These are phyloP conservation scores for Megaceryle alcyon DNA, from an alignment of 2,797 vertebrate genomes.

Conservation along the genomic window DNA sequence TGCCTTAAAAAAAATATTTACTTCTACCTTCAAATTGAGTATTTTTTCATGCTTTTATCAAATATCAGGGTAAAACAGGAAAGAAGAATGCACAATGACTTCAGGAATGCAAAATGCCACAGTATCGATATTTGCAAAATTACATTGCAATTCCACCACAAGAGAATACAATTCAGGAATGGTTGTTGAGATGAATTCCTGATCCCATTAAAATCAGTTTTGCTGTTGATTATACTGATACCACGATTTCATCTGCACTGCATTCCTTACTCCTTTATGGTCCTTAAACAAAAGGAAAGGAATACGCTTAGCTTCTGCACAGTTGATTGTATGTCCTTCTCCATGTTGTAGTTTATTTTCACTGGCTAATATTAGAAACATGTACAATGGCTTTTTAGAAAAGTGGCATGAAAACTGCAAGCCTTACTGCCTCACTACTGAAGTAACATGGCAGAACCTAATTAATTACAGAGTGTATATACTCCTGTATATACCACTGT, in stretches of 20 bases:
- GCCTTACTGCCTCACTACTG: not conserved
- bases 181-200: not conserved
- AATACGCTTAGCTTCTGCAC: not conserved
- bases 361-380: not conserved
- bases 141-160: rapidly evolving
- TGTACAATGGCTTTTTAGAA: not conserved
- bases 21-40: not conserved
- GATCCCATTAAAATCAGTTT: not conserved
- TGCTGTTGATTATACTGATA: not conserved
- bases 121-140: not conserved
- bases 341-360: not conserved
- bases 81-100: not conserved
- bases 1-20: not conserved
- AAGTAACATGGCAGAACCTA: not conserved
- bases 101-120: not conserved
- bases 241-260: rapidly evolving
- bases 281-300: not conserved
- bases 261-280: not conserved
- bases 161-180: not conserved
- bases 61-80: not conserved
- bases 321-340: not conserved
- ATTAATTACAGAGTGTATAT: rapidly evolving
- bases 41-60: not conserved
- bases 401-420: not conserved
- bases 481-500: not conserved